Percentiles rank a stretch among this genome's conserved stretches.
Conservation (phyloP, 2,113 vertebrate genomes). For the Noturus placidus region DNA sequence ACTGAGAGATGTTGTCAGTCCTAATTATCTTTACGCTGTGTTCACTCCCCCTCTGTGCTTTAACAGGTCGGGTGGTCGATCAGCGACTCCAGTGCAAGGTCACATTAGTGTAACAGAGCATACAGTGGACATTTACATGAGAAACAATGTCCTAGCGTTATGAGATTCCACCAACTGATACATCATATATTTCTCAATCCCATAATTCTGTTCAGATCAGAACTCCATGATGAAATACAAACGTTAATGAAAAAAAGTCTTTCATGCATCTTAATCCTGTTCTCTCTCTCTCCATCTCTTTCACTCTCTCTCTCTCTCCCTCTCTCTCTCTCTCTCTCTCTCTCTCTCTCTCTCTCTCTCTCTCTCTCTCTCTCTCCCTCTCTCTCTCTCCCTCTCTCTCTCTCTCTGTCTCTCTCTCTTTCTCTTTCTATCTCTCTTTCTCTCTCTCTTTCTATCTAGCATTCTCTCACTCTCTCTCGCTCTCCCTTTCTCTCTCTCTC, state of each 20-base stretch:
- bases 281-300: too few species aligned
- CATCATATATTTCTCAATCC: not conserved
- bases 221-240: not conserved
- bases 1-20: constrained; percentile 5
- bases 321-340: too few species aligned
- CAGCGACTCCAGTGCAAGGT: not conserved
- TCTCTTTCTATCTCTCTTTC: too few species aligned
- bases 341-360: too few species aligned
- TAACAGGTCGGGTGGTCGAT: not conserved
- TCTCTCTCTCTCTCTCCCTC: too few species aligned
- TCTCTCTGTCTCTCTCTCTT: too few species aligned
- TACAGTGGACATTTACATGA: not conserved
- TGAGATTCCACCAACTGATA: not conserved
- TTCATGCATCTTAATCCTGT: not conserved
- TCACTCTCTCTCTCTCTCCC: too few species aligned
- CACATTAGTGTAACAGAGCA: constrained; percentile 18
- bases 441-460: too few species aligned
- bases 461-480: too few species aligned
- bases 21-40: not conserved
- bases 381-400: too few species aligned
- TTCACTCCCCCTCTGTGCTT: constrained; percentile 10
- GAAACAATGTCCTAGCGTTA: not conserved
- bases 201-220: not conserved
- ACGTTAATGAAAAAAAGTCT: not conserved
- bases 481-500: too few species aligned